Evolutionary conservation across 2,113 vertebrate genomes (phyloP).

Genomic region (Colistium nudipinnis): DNA sequence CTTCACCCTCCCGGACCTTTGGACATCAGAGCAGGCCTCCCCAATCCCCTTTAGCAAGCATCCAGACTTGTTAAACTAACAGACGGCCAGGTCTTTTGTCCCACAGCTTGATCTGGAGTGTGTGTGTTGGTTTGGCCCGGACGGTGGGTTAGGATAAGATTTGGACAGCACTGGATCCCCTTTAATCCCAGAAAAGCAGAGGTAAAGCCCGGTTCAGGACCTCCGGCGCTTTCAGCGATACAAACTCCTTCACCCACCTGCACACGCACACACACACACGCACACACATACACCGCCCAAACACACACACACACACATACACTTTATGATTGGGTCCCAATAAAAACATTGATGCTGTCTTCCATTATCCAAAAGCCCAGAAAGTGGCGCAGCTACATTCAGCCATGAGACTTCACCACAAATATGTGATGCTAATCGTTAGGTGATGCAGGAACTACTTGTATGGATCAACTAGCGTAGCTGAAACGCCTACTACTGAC

Average conservation of each 20-base stretch:
- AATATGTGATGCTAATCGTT: too few relatives aligned
- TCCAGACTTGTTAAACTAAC: conserved; percentile 75
- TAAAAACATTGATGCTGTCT: conserved; percentile 15
- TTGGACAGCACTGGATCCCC: conserved; percentile 74
- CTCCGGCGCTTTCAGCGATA: conserved; percentile 48
- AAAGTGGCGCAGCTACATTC: not conserved
- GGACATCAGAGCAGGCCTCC: conserved; percentile 65
- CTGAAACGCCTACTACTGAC: too few relatives aligned
- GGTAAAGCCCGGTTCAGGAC: conserved; percentile 54
- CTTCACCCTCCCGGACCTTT: conserved; percentile 43
- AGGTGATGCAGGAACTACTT: not conserved
- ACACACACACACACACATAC: conserved; percentile 15
- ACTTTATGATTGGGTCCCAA: conserved; percentile 17
- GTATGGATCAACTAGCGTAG: not conserved
- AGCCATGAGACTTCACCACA: not conserved
- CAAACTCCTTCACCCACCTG: conserved; percentile 60
- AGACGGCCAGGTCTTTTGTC: conserved; percentile 71
- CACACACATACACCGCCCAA: conserved; percentile 13
- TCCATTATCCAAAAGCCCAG: not conserved
- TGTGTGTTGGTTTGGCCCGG: conserved; percentile 76
- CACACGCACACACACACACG: conserved; percentile 19
- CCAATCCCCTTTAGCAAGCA: conserved; percentile 64
- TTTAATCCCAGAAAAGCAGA: conserved; percentile 75
- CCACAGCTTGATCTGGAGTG: conserved; percentile 64
- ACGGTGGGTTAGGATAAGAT: conserved; percentile 68